Base-by-base conservation (phyloP, 1,140 invertebrate species). In the Drosophila virilis region DNA sequence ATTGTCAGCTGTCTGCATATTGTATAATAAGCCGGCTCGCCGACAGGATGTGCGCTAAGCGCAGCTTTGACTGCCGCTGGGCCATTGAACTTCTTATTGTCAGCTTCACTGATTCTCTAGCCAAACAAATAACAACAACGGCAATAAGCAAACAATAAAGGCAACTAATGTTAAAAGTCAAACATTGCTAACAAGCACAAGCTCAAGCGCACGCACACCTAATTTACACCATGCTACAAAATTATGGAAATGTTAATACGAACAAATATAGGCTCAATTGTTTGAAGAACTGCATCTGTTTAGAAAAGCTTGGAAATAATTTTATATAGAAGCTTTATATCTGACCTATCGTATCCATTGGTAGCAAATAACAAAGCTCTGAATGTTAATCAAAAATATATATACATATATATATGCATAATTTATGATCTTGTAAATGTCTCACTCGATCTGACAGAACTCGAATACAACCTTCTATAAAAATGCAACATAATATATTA, bases 41-140 rank as follows among this genome's bases (percentile, higher is more conserved):
- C 50, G 80, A 75, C 81, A 85, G 82, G 82, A 85, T 86, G 67
- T 85, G 74, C 82, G 74, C 74, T 77, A 85, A 78, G 71, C 61
- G 46, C 22, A 22, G 22, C 22, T 22, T 22, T 22, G 3, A 22
- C 22, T 22, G 22, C 22, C 22, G 22, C 33, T 48, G 43, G 75
- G 59, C 59, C 64, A 77, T 61, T 66, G 68, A 64, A 54, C 55
- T 54, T 60, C 7, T 54, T 37, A 28, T 35, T 54, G 51, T 40
- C 15, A 61, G 32, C 37, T n/a, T 50, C 33, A 33, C 35, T 60
- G 54, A 66, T 72, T 66, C 69, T 66, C 61, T 28, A 10, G 10
- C 52, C 9, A 22, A 35, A 15, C 38, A n/a, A 62, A 33, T 15
- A 46, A 37, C 45, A 37, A 22, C 37, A 42, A 13, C 4, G 51